Evolutionary conservation across 2,888 invertebrate genomes (phyloP).

Genomic region (Plutella xylostella): DNA sequence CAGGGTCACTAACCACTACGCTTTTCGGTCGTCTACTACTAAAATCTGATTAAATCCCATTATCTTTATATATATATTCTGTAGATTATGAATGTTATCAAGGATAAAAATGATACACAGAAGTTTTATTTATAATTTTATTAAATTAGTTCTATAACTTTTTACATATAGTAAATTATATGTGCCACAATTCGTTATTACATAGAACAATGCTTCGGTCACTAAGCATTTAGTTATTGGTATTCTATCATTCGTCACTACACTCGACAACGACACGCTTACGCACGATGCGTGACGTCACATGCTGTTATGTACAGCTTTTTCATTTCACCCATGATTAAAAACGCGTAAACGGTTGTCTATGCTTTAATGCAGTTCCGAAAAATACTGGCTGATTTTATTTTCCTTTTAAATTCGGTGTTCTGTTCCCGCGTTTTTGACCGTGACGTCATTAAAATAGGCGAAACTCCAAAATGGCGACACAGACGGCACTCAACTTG

Average conservation of each 20-base stretch:
- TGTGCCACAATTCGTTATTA: slow-evolving; percentile 62
- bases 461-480: slow-evolving; percentile 16
- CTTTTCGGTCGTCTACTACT: too few species aligned
- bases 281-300: slow-evolving; percentile 6
- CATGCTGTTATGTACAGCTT: slow-evolving; percentile 11
- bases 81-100: too few species aligned
- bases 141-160: slow-evolving; percentile 70
- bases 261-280: slow-evolving; percentile 38
- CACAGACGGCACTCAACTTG: slow-evolving; percentile 40
- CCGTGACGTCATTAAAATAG: neutral
- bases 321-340: neutral
- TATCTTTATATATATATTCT: too few species aligned
- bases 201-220: slow-evolving; percentile 59
- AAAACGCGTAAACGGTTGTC: neutral
- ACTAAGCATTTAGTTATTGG: slow-evolving; percentile 47
- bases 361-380: too few species aligned
- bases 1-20: too few species aligned
- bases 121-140: slow-evolving; percentile 63
- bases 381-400: neutral
- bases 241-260: slow-evolving; percentile 57
- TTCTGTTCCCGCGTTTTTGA: slow-evolving; percentile 2
- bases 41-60: too few species aligned
- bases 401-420: slow-evolving; percentile 4
- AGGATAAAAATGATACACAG: slow-evolving; percentile 34
- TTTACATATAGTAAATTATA: slow-evolving; percentile 66